phyloP scores from a whole-genome alignment of 2,888 invertebrate genomes.

The Neocrepidodera transversa region DNA sequence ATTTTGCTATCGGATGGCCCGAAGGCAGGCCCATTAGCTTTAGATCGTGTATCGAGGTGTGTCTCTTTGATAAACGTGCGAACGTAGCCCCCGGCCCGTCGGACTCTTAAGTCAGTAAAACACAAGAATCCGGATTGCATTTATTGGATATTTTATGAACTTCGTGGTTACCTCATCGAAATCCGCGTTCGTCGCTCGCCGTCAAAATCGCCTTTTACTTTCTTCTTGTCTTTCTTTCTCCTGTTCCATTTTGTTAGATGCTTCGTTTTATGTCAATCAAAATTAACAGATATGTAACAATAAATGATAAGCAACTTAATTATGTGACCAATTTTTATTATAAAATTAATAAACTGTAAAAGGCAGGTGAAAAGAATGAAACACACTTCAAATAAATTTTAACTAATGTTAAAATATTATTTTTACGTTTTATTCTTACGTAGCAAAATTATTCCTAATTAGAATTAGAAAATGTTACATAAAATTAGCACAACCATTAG shows the following conservation, averaged over 20 bases:
- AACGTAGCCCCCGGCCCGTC: slow-evolving; percentile 26
- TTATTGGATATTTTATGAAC: slow-evolving; percentile 24
- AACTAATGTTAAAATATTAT: too few species aligned
- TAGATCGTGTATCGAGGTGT: slow-evolving; percentile 36
- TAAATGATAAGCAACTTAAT: too few species aligned
- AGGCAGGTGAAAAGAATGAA: too few species aligned
- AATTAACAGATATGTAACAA: too few species aligned
- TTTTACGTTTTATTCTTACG: too few species aligned
- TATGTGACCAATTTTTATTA: too few species aligned
- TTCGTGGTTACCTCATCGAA: slow-evolving; percentile 22
- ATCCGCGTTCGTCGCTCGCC: slow-evolving; percentile 11
- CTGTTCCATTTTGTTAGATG: neutral
- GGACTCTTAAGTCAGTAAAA: slow-evolving; percentile 27
- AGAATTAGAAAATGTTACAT: too few species aligned
- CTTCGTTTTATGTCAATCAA: neutral
- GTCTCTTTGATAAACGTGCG: slow-evolving; percentile 37
- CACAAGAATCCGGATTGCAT: slow-evolving; percentile 32
- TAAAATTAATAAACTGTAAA: too few species aligned
- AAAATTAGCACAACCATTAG: too few species aligned
- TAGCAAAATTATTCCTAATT: too few species aligned
- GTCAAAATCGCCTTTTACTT: slow-evolving; percentile 8
- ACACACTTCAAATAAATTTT: too few species aligned
- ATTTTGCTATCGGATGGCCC: slow-evolving; percentile 31
- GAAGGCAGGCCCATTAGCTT: slow-evolving; percentile 27
- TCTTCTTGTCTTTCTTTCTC: neutral